Evolutionary conservation across 2,797 vertebrate genomes (phyloP).

Genomic region (Acomys russatus): DNA sequence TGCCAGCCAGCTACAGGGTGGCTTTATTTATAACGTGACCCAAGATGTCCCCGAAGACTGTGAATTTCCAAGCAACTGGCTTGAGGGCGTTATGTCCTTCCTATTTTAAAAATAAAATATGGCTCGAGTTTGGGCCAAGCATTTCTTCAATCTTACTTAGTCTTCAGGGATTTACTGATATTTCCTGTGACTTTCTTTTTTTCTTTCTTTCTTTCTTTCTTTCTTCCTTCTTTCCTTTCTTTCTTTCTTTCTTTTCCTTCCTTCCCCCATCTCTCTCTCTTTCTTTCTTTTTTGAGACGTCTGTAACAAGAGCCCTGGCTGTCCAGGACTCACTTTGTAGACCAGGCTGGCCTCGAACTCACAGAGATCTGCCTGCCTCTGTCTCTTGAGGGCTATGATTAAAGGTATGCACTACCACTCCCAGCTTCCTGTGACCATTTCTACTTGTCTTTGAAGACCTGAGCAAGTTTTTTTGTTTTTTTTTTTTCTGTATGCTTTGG

Average conservation of each 20-base stretch:
- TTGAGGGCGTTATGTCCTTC: background rate
- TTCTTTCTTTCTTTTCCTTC: background rate
- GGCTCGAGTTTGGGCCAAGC: background rate
- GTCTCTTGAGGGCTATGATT: too few relatives aligned
- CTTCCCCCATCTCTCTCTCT: too few relatives aligned
- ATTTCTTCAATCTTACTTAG: background rate
- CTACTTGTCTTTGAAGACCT: background rate
- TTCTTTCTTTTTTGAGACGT: too few relatives aligned
- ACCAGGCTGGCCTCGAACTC: too few relatives aligned
- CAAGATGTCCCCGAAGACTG: background rate
- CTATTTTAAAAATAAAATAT: background rate
- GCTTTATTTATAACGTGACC: background rate
- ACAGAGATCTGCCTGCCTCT: too few relatives aligned
- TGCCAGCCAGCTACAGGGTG: background rate
- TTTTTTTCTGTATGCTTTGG: background rate
- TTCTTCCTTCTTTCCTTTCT: too few relatives aligned
- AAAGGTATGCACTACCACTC: too few relatives aligned
- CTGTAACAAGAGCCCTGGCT: too few relatives aligned
- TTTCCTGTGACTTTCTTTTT: background rate
- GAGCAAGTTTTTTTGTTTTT: background rate
- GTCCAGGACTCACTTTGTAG: too few relatives aligned
- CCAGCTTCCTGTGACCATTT: conserved; percentile 6
- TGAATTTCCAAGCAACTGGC: background rate
- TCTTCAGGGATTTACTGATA: background rate
- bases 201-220: too few relatives aligned